phyloP scores from a whole-genome alignment of 2,797 vertebrate species.

The Synaphobranchus kaupii region DNA sequence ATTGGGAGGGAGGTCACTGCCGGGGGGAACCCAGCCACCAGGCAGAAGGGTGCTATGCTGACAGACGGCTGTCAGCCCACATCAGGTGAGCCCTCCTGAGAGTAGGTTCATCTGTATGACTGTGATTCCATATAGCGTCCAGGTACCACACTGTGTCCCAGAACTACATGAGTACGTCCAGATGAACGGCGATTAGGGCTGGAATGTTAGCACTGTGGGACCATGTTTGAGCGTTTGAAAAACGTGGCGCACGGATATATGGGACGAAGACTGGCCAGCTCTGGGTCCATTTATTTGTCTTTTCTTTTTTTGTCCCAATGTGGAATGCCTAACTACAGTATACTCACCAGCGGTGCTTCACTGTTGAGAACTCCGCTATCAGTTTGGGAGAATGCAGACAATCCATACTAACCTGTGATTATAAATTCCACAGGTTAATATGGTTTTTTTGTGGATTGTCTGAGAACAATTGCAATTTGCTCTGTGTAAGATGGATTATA shows the following conservation, averaged over 20 bases:
- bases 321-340: no score
- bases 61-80: conserved; percentile 70
- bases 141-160: not conserved
- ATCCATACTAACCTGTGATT: not conserved
- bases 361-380: not conserved
- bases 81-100: conserved; percentile 61
- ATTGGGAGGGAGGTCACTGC: conserved; percentile 56
- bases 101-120: not conserved
- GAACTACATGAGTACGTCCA: not conserved
- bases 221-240: not conserved
- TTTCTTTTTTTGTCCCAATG: not conserved
- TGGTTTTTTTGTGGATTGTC: not conserved
- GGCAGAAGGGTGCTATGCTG: conserved; percentile 67
- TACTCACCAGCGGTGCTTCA: not conserved
- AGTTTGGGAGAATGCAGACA: not conserved
- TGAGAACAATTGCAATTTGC: not conserved
- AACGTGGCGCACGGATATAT: not conserved
- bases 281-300: no score
- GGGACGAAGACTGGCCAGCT: no score
- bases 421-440: not conserved
- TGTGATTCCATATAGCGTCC: not conserved
- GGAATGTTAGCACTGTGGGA: not conserved
- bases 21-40: conserved; percentile 52
- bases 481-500: not conserved
- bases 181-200: not conserved